Evolutionary conservation across 2,113 vertebrate genomes (phyloP).

Genomic region (Notarius lentiginosus): DNA sequence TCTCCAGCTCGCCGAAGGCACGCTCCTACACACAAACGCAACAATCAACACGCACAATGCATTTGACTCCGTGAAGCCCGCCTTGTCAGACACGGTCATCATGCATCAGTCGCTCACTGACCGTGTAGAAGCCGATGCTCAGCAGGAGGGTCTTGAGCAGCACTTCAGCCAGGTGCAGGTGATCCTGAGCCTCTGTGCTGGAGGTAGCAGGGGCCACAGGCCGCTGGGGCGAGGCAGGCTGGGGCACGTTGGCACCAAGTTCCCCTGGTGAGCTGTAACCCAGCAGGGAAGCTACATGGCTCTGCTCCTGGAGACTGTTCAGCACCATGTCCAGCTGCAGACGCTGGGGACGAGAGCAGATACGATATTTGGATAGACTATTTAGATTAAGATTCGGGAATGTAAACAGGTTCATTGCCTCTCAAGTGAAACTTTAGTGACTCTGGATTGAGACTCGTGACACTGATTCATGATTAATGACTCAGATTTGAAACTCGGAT

Average conservation of each 20-base stretch:
- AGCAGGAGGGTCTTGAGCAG: conserved; percentile 78
- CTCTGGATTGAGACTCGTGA: background rate
- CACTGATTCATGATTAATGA: background rate
- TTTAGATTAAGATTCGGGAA: background rate
- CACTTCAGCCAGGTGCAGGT: conserved; percentile 76
- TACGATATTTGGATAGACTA: background rate
- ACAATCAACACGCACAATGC: background rate
- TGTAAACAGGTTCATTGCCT: background rate
- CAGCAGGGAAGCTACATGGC: conserved; percentile 75
- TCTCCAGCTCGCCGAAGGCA: conserved; percentile 79
- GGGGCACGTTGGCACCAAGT: conserved; percentile 58
- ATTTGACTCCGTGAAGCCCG: background rate
- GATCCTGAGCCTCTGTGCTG: conserved; percentile 64
- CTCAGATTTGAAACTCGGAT: background rate
- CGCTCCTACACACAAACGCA: conserved; percentile 66
- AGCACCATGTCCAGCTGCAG: conserved; percentile 80
- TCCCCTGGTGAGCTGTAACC: conserved; percentile 78
- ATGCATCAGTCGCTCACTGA: conserved; percentile 42
- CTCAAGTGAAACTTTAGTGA: background rate
- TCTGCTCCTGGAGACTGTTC: conserved; percentile 80
- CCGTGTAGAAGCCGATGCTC: conserved; percentile 80
- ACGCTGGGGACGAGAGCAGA: conserved; percentile 62
- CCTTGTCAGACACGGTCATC: too few species aligned
- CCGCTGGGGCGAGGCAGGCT: conserved; percentile 54
- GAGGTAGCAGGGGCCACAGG: conserved; percentile 59